These are phyloP conservation scores for Drosophila setifemur DNA, from an alignment of 1,140 invertebrate genomes.

Conservation along the genomic window DNA sequence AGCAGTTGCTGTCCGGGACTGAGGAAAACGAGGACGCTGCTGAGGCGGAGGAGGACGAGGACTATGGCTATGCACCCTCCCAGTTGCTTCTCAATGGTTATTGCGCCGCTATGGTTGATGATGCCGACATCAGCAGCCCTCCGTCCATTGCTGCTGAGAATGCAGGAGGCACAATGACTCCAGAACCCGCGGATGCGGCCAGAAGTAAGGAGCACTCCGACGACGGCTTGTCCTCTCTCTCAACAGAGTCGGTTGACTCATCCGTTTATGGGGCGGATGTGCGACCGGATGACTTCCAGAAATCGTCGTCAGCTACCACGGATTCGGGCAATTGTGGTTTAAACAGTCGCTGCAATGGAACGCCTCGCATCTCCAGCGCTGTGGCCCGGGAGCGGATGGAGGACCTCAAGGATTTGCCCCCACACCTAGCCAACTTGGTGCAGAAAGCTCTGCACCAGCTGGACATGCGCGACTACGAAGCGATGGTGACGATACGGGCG, in stretches of 20 bases:
- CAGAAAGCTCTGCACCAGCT: slow-evolving; percentile 75
- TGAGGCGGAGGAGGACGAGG: slow-evolving; percentile 33
- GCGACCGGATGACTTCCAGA: slow-evolving; percentile 48
- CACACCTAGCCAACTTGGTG: slow-evolving; percentile 71
- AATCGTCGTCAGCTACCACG: slow-evolving; percentile 67
- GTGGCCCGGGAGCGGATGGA: slow-evolving; percentile 69
- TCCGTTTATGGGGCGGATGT: slow-evolving; percentile 71
- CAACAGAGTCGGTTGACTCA: slow-evolving; percentile 71
- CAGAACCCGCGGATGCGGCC: slow-evolving; percentile 49
- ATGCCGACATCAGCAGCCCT: slow-evolving; percentile 24
- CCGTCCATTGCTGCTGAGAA: slow-evolving; percentile 19
- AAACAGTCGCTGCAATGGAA: slow-evolving; percentile 38
- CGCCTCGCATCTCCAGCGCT: slow-evolving; percentile 56
- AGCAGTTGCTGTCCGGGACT: slow-evolving; percentile 64
- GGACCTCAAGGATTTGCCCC: slow-evolving; percentile 76
- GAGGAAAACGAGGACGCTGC: slow-evolving; percentile 23
- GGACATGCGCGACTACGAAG: slow-evolving; percentile 74
- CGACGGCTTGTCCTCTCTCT: slow-evolving; percentile 76
- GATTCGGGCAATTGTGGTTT: slow-evolving; percentile 65
- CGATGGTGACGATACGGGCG: slow-evolving; percentile 60
- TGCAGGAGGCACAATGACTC: slow-evolving; percentile 42
- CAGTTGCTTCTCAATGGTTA: slow-evolving; percentile 84
- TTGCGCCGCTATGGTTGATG: slow-evolving; percentile 83
- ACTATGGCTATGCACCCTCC: slow-evolving; percentile 83
- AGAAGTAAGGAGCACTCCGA: slow-evolving; percentile 54